Evolutionary conservation across 2,113 vertebrate species (phyloP), one percentile per base, ranked within the genome.

Genomic region (Pluvialis apricaria): DNA sequence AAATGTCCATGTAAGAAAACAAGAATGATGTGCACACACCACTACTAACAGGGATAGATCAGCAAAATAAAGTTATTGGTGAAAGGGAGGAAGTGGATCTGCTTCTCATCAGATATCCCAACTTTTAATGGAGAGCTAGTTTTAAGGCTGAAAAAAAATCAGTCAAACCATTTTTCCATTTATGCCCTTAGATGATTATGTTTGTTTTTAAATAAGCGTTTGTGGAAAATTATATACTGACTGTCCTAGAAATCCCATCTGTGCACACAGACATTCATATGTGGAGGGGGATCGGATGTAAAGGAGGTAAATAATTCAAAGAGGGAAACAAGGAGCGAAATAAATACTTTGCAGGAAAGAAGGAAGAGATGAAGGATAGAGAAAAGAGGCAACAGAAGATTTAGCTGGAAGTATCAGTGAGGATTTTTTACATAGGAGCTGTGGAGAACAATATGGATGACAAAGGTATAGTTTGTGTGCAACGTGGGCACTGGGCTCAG

Each of bases 171-270:
- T 64, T 72, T 71, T 70, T 32, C 49, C 26, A 72, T 76, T 88
- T 79, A 72, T n/a, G 42, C 47, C 21, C 36, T 57, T 77, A 92
- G 72, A 94, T 89, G 60, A 84, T 87, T 2, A 6, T 66, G n/a
- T 87, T 91, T 89, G 65, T 66, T 92, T 93, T 95, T 85, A 86
- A 96, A 72, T 78, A 97, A 92, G 62, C 26, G 54, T 79, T 82
- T 76, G 51, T 72, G 47, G 38, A 82, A 89, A 76, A 76, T 76
- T 47, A 91, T 55, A 81, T 57, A 95, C 36, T 47, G 69, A 84
- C 61, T 94, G 90, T 94, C 92, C 89, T 75, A 92, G 86, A 94
- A 95, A 92, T 82, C 73, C 90, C 92, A 93, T 79, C 82, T 93
- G 95, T 93, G 90, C 85, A 87, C 47, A 73, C 1, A 88, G 71